Conservation (phyloP, 2,797 vertebrate genomes). For the Pygocentrus nattereri region DNA sequence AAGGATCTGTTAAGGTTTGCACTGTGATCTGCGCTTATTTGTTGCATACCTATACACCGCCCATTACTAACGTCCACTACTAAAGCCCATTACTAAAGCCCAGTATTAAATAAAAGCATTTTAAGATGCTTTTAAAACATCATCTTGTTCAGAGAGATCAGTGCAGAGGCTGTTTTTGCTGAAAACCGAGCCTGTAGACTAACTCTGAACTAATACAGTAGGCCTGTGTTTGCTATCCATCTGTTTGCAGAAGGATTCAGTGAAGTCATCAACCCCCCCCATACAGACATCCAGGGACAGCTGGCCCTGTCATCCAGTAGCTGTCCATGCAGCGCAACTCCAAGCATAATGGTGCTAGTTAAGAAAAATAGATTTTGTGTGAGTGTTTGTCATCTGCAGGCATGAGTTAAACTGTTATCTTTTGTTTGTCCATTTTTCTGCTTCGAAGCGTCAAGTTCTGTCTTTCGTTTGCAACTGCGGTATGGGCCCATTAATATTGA, state of each 20-base stretch:
- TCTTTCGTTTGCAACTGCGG: background rate
- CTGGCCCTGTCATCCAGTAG: background rate
- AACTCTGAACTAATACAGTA: background rate
- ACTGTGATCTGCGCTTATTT: no score
- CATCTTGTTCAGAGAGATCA: background rate
- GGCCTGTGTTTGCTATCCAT: background rate
- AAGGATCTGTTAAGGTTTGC: no score
- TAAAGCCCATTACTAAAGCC: background rate
- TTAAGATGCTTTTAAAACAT: no score
- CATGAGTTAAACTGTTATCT: background rate
- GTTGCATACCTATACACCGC: no score
- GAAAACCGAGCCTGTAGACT: background rate
- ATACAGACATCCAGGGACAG: background rate
- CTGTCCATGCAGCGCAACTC: background rate
- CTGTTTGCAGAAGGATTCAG: background rate
- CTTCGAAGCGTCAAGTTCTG: background rate
- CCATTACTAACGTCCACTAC: background rate
- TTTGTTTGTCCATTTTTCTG: background rate
- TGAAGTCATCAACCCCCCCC: background rate
- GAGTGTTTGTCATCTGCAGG: background rate
- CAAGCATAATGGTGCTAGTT: background rate
- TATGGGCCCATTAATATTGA: conserved; percentile 28
- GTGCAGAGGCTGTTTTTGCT: background rate
- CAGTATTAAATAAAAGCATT: no score
- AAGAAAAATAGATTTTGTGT: background rate